Base-by-base conservation (phyloP, 2,113 vertebrate species). In the Rhabdomys dilectus region DNA sequence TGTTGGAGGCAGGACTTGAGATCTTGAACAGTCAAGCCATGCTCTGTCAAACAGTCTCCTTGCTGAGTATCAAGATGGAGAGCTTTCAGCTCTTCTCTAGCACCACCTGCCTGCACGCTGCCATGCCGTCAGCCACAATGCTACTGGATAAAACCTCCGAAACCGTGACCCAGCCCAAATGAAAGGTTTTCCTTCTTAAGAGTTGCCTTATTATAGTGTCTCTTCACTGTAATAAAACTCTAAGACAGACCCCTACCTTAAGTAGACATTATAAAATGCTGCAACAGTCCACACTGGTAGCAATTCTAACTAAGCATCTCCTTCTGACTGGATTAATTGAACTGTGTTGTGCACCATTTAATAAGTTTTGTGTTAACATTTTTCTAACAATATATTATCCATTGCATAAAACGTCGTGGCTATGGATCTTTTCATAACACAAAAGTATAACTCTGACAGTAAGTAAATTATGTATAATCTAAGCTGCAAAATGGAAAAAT, bases 251-350 rank as follows among this genome's bases (percentile, higher is more conserved):
- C 75, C 1, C 22, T 26, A 12, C 22, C 31, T 85, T 7, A 51
- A 19, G 26, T 29, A 22, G 62, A 88, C 24, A 45, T 26, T 36
- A 94, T 13, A 36, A 2, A 68, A 5, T 56, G 31, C 58, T 73
- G 26, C 22, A 62, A 34, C 8, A 93, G 48, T 78, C 39, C 15
- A 24, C 56, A 72, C 34, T 66, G 87, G 53, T 7, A 39, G 53
- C 48, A 87, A 60, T 10, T 78, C 3, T 84, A 64, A 81, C 34
- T 73, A 45, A 13, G 60, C 68, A 56, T 56, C 89, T 48, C 21
- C 58, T 80, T 92, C 78, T 64, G 39, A 88, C n/a, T 84, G 29
- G 51, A 89, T 34, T 88, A 89, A 75, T 84, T 58, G 62, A 96
- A 96, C 5, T 93, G 78, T 24, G 78, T 12, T 90, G 56, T 93